These are phyloP conservation scores for Nylanderia fulva DNA, from an alignment of 1,140 invertebrate genomes.

Conservation along the genomic window DNA sequence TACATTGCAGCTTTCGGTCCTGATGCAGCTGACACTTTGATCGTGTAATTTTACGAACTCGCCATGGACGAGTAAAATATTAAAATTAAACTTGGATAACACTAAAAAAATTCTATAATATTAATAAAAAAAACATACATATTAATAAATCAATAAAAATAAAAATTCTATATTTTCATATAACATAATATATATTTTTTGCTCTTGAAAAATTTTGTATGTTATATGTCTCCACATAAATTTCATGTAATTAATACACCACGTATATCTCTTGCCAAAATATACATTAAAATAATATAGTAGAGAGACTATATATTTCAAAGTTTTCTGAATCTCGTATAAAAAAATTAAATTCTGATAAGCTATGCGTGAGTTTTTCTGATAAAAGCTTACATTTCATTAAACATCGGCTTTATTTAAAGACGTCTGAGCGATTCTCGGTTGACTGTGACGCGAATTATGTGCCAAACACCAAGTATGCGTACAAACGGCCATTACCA, in stretches of 20 bases:
- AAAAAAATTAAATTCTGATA: background rate
- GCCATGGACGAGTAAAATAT: slow-evolving; percentile 42
- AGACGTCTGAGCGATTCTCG: background rate
- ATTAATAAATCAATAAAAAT: background rate
- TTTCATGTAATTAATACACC: background rate
- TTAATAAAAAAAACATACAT: too few relatives aligned
- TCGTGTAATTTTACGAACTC: slow-evolving; percentile 56
- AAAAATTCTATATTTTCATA: background rate
- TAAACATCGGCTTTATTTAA: slow-evolving; percentile 8
- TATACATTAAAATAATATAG: background rate
- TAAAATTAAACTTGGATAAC: slow-evolving; percentile 53
- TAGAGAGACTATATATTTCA: background rate
- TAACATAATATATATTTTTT: background rate
- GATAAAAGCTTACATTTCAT: slow-evolving; percentile 1
- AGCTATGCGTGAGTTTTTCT: background rate
- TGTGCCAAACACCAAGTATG: slow-evolving; percentile 67
- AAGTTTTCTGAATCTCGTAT: background rate
- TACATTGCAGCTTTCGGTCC: slow-evolving; percentile 52
- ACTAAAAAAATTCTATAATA: slow-evolving; percentile 20
- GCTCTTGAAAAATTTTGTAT: background rate
- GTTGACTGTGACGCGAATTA: slow-evolving; percentile 57
- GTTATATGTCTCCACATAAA: background rate
- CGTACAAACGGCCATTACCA: slow-evolving; percentile 65
- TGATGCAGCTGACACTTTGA: slow-evolving; percentile 57
- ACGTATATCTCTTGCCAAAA: background rate